These are phyloP conservation scores for Falcunculus frontatus DNA, from an alignment of 2,113 vertebrate genomes.

Conservation along the genomic window DNA sequence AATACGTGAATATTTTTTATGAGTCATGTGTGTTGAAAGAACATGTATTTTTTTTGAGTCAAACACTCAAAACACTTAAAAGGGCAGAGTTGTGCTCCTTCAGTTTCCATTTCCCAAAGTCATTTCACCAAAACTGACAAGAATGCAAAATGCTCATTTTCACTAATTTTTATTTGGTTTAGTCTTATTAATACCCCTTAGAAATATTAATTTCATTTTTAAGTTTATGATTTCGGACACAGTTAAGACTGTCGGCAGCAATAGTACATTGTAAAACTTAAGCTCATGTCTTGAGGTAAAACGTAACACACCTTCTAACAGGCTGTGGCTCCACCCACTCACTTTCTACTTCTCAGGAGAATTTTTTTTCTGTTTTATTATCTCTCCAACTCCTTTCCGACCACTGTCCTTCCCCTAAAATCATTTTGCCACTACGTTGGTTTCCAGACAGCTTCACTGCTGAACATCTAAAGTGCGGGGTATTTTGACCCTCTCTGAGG, in stretches of 20 bases:
- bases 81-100: not conserved
- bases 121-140: not conserved
- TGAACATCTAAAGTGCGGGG: rapidly evolving
- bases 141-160: not conserved
- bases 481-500: not conserved
- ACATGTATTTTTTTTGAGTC: not conserved
- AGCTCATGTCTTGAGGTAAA: not conserved
- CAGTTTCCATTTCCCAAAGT: not conserved
- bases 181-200: not conserved
- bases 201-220: not conserved
- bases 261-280: not conserved
- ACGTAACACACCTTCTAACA: not conserved
- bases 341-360: not conserved
- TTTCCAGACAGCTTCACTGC: not conserved
- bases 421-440: rapidly evolving
- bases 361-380: not conserved
- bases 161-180: not conserved
- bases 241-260: not conserved
- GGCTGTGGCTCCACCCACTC: not conserved
- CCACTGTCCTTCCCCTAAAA: not conserved
- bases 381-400: not conserved
- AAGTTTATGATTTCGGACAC: not conserved
- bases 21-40: not conserved
- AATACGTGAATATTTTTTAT: not conserved
- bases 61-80: not conserved